Percentiles rank a stretch among this genome's conserved stretches.
phyloP scores from a whole-genome alignment of 2,888 invertebrate genomes.

The Epsilonema sp. region DNA sequence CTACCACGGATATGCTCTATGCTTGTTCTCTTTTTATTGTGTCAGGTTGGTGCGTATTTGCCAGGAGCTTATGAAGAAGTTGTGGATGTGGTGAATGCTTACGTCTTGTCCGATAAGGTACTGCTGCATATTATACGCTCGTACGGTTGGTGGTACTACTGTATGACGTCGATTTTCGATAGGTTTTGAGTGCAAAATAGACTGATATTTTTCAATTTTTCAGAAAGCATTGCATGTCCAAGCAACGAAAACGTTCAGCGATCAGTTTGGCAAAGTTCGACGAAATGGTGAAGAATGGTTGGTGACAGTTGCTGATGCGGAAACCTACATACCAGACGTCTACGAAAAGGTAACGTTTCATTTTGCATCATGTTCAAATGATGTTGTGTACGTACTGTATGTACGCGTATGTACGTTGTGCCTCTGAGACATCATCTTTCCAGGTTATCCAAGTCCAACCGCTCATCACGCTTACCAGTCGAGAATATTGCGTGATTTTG shows the following conservation, averaged over 20 bases:
- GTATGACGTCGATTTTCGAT: too few relatives aligned
- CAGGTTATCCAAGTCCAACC: too few relatives aligned
- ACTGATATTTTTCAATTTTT: too few relatives aligned
- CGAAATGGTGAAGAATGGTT: conserved; percentile 39
- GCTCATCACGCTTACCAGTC: conserved; percentile 34
- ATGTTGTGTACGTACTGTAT: too few relatives aligned
- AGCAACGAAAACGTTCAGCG: conserved; percentile 33
- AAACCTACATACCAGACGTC: conserved; percentile 37
- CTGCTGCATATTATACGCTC: neutral
- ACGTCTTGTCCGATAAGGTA: conserved; percentile 37
- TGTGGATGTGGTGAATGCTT: conserved; percentile 34
- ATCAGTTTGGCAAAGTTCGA: conserved; percentile 31
- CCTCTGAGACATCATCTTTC: too few relatives aligned
- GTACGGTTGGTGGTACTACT: neutral
- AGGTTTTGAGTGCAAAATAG: too few relatives aligned
- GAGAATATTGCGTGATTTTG: conserved; percentile 36
- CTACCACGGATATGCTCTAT: too few relatives aligned
- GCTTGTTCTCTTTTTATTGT: conserved; percentile 9
- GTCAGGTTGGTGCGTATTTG: conserved; percentile 32
- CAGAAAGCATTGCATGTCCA: conserved; percentile 35
- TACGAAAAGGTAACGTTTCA: conserved; percentile 31
- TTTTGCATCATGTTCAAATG: too few relatives aligned
- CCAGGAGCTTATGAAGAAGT: conserved; percentile 38
- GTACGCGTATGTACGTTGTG: too few relatives aligned
- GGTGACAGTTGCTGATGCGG: conserved; percentile 33